Evolutionary conservation across 2,797 vertebrate genomes (phyloP), one percentile per base, ranked within the genome.

Genomic region (Pygocentrus nattereri): DNA sequence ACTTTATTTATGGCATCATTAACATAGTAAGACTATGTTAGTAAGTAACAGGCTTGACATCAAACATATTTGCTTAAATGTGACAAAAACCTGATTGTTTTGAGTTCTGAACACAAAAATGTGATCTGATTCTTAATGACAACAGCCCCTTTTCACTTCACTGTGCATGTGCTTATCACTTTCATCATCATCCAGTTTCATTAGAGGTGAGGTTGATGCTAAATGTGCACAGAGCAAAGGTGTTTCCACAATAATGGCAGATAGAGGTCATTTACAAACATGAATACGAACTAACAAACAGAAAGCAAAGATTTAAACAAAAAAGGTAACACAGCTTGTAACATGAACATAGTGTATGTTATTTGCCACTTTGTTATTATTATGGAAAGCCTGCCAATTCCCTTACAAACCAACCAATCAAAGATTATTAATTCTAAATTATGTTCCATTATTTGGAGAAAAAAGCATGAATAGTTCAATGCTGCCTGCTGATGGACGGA

Each of bases 391-490:
- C 25, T 25, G 59, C 10, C 72, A 54, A 54, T 65, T 65, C 30
- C n/a, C 21, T 64, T 80, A 73, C 13, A 41, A 34, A 80, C 10
- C 71, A 34, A 49, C 47, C 25, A 12, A 58, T 44, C 18, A 27
- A 34, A 74, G 50, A 58, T 49, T 47, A 49, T 81, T 75, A n/a
- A 34, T 25, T 49, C 34, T 59, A 25, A 64, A 30, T 23, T 6
- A 41, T 30, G 44, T 80, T 71, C 23, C 4, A 23, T 19, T 31
- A 52, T 30, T 50, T 71, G 3, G 31, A 25, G 18, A 21, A 64
- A 61, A 67, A 31, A 27, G 38, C 49, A 34, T n/a, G 21, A 67
- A 12, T 12, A 21, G 31, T 38, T 44, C 1, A 7, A n/a, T 30
- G 23, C 23, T n/a, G 56, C 34, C 52, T 34, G 27, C 16, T 19